Conservation (phyloP, 1,140 invertebrate genomes). For the Philotrypesis tridentata region DNA sequence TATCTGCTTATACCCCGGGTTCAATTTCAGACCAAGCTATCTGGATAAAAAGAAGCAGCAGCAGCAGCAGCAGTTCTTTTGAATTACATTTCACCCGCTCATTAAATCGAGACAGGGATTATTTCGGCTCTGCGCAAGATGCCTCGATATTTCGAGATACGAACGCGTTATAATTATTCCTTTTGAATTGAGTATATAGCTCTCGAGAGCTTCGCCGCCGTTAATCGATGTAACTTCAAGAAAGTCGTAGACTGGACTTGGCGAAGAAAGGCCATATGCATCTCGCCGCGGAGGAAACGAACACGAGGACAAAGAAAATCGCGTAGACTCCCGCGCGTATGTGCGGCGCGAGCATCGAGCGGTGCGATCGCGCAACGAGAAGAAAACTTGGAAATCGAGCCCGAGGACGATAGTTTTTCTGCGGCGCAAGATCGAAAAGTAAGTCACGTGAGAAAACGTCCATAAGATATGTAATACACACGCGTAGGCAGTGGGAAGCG, state of each 20-base stretch:
- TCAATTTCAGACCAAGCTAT: conserved; percentile 3
- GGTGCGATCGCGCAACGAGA: neutral
- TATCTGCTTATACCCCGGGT: conserved; percentile 26
- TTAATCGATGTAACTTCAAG: too few relatives aligned
- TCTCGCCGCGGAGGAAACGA: neutral
- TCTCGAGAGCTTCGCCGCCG: neutral
- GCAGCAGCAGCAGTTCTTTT: neutral
- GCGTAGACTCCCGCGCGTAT: too few relatives aligned
- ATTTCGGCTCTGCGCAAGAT: neutral
- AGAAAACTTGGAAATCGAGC: neutral
- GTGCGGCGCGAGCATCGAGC: neutral
- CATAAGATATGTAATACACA: neutral
- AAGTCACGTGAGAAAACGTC: conserved; percentile 6
- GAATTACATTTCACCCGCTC: neutral
- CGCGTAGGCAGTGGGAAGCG: neutral
- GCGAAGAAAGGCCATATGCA: too few relatives aligned
- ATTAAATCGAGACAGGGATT: conserved; percentile 7
- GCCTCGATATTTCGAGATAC: neutral
- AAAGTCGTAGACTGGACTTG: too few relatives aligned
- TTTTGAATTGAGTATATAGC: neutral
- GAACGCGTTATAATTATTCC: neutral
- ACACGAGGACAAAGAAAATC: conserved; percentile 7
- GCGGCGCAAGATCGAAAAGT: neutral
- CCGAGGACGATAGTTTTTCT: neutral
- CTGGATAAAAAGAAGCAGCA: neutral